phyloP scores from a whole-genome alignment of 2,888 invertebrate genomes.

The Phortica magna region DNA sequence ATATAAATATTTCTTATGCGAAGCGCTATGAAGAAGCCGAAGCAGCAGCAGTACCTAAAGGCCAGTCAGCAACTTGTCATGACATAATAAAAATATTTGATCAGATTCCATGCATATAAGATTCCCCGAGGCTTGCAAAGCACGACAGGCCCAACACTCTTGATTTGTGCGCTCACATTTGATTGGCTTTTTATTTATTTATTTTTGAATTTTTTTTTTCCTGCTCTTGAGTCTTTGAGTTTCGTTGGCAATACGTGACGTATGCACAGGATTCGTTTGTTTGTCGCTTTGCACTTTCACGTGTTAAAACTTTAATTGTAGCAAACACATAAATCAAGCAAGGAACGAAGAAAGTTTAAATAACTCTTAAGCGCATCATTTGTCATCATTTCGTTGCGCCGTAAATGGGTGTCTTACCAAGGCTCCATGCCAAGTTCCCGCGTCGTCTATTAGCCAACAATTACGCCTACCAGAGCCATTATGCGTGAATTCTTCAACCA shows the following conservation, averaged over 20 bases:
- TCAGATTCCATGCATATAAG: neutral
- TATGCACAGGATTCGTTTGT: neutral
- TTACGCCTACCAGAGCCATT: slow-evolving; percentile 10
- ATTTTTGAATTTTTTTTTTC: neutral
- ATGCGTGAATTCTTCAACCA: neutral
- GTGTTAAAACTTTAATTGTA: neutral
- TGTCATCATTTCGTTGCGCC: slow-evolving; percentile 68
- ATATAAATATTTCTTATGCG: no score
- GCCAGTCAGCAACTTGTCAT: neutral
- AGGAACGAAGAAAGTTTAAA: slow-evolving; percentile 15
- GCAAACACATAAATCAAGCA: slow-evolving; percentile 47
- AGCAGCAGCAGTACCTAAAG: neutral
- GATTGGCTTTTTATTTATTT: neutral
- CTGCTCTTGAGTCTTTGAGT: neutral
- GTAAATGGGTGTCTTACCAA: no score
- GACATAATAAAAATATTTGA: neutral
- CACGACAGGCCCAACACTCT: neutral
- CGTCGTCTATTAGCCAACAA: neutral
- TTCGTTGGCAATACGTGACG: neutral
- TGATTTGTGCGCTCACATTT: neutral
- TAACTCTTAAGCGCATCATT: slow-evolving; percentile 50
- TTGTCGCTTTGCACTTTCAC: no score
- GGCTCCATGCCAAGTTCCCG: neutral
- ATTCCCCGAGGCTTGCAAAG: neutral
- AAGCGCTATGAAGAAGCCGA: no score